Base-by-base conservation (phyloP, 2,797 vertebrate genomes). In the Sebastiscus tertius region DNA sequence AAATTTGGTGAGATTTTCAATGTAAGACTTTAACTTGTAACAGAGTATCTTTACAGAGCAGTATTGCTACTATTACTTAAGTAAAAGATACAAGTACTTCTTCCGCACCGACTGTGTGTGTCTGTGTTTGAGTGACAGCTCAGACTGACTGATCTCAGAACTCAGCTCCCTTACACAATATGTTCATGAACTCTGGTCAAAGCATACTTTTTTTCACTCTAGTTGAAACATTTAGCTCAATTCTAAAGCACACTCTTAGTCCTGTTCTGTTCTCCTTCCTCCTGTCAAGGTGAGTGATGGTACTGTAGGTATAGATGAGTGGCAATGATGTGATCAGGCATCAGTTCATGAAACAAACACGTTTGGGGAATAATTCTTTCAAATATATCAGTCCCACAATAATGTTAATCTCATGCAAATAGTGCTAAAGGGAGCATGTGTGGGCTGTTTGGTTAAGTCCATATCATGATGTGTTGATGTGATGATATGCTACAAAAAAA, bases 401-500 rank as follows among this genome's bases (percentile, higher is more conserved):
- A 49, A 36, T 13, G 9, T 31, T 62, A 33, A 54, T 66, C 27
- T 65, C 5, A 31, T 72, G 13, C 7, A 33, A 27, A 11, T 14
- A 8, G 10, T 49, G 4, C 18, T 14, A 8, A 58, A 75, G 46
- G 5, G 14, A 9, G 6, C 22, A 5, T 74, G 31, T 81, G 34
- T 71, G 24, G 26, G 46, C 13, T 54, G 42, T 16, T 20, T 52
- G 13, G 8, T 63, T 58, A 13, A 12, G 20, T 77, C 33, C 42
- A 26, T 58, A 12, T 66, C 20, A 64, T 22, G 29, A 31, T 42
- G 34, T 80, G 66, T 66, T 75, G 62, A 80, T 65, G 7, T 10
- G 70, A 81, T 69, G 36, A 72, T 27, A n/a, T 14, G 79, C 55
- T 24, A 46, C 39, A 58, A 67, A 75, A 63, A 83, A 69, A 75